These are phyloP conservation scores for Phalacrocorax pelagicus DNA, from an alignment of 2,113 vertebrate species.

Conservation along the genomic window DNA sequence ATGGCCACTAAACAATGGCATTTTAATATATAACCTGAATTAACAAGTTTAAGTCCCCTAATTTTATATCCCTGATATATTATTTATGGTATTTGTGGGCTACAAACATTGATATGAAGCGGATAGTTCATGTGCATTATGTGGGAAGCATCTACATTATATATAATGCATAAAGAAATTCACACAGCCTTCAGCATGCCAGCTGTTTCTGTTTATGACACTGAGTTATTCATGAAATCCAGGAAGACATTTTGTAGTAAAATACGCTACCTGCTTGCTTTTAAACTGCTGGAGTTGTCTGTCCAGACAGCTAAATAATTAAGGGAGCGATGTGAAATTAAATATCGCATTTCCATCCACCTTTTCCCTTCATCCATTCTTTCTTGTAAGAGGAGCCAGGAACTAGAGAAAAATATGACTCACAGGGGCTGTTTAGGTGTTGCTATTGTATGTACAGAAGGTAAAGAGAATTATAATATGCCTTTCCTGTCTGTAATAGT, in stretches of 20 bases:
- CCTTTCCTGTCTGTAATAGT: slow-evolving; percentile 56
- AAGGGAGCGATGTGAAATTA: slow-evolving; percentile 29
- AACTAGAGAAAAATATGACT: slow-evolving; percentile 41
- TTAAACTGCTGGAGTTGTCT: slow-evolving; percentile 35
- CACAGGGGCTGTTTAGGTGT: slow-evolving; percentile 15
- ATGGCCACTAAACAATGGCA: slow-evolving; percentile 15
- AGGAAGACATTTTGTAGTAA: slow-evolving; percentile 62
- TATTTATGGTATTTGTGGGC: slow-evolving; percentile 8
- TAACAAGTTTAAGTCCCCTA: background rate
- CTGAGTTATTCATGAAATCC: slow-evolving; percentile 64
- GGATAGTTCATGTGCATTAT: background rate
- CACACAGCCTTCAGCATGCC: slow-evolving; percentile 56
- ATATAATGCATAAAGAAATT: slow-evolving; percentile 63
- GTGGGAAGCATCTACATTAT: slow-evolving; percentile 27
- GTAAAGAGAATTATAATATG: slow-evolving; percentile 54
- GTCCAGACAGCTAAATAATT: slow-evolving; percentile 54
- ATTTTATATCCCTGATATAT: background rate
- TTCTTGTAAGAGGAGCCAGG: background rate
- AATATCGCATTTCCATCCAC: slow-evolving; percentile 13
- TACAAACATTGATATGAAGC: background rate
- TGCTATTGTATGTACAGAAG: slow-evolving; percentile 13
- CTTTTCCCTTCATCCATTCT: slow-evolving; percentile 23
- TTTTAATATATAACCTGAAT: slow-evolving; percentile 15
- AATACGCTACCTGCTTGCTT: slow-evolving; percentile 57
- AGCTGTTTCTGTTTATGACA: slow-evolving; percentile 72